Base-by-base conservation (phyloP, 2,888 invertebrate species). In the Pollenia amentaria region DNA sequence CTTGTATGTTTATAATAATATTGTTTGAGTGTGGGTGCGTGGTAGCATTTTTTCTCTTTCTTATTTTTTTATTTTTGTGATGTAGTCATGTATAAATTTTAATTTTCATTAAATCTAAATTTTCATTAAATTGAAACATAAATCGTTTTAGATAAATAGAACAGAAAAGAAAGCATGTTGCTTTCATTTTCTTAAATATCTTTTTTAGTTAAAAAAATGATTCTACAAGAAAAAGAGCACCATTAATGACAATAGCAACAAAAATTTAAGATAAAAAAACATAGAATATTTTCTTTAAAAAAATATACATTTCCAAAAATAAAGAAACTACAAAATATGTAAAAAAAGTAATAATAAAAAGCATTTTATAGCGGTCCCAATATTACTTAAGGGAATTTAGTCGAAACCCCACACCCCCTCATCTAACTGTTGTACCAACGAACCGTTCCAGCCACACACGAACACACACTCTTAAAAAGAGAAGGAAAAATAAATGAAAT, bases 61-160 rank as follows among this genome's bases (percentile, higher is more conserved):
- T 42, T 55, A 3, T 21, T 12, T 42, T 44, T 7, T 2, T 18
- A 40, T 40, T n/a, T n/a, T 44, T 29, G 1, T 21, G 29, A 65
- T 46, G 44, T 40, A 18, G 18, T 11, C 21, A 70, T 67, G 64
- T 62, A 67, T 77, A 77, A 81, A 77, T 85, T 77, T 81, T 44
- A 81, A 78, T 85, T 85, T 85, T 85, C 76, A 77, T 77, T 81
- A 62, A 81, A 85, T 67, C 79, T 75, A 64, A 84, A 84, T 78
- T 73, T 84, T 78, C 65, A 78, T 78, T 64, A 84, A 84, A 84
- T 77, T 80, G 46, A 81, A 81, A 81, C 72, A 85, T 78, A 85
- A 85, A 78, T 85, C 73, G 73, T 77, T 85, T 81, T 77, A 46
- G 42, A 67, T 51, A 67, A 81, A 62, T 79, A 53, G 29, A 62